Conservation (phyloP, 2,797 vertebrate genomes). For the Malurus leucopterus region DNA sequence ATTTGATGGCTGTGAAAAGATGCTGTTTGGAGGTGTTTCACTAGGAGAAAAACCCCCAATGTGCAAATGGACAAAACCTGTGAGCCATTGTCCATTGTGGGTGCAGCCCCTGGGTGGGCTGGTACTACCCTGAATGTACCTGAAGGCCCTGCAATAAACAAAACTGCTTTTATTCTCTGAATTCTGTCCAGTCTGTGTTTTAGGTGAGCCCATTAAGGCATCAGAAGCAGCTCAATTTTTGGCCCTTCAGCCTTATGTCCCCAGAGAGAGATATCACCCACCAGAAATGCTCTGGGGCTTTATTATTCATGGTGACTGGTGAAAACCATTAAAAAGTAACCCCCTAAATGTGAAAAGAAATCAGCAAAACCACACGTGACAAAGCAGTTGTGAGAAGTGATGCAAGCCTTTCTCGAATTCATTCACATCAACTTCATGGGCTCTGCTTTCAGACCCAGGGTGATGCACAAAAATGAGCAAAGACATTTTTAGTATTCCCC, state of each 20-base stretch:
- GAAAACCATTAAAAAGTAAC: neutral
- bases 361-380: neutral
- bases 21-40: neutral
- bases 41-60: neutral
- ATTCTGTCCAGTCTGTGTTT: no score
- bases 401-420: neutral
- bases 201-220: no score
- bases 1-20: neutral
- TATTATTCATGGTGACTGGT: neutral
- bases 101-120: no score
- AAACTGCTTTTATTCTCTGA: no score
- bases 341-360: neutral
- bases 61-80: no score
- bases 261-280: neutral
- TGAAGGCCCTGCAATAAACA: no score
- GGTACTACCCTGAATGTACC: no score
- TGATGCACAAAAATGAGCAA: neutral
- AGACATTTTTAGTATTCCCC: neutral
- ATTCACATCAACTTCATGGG: rapidly evolving
- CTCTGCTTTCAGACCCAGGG: neutral
- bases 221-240: neutral
- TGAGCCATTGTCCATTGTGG: no score
- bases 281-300: neutral
- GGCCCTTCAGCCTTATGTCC: neutral
- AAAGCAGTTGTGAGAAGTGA: neutral